Evolutionary conservation across 1,140 invertebrate genomes (phyloP).

Genomic region (Nasonia longicornis): DNA sequence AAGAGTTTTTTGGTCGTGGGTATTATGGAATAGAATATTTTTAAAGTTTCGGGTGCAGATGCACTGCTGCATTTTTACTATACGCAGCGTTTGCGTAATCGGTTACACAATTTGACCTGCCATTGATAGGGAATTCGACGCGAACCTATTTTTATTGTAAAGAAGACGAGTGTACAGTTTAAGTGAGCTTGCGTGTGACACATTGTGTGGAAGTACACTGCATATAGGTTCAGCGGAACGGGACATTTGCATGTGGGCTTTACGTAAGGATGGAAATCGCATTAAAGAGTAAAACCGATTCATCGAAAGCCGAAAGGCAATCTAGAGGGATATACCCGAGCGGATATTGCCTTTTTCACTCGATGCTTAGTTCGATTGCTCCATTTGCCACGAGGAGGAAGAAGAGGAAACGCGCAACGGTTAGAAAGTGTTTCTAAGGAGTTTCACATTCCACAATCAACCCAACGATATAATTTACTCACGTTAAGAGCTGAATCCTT

Average conservation of each 20-base stretch:
- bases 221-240: background rate
- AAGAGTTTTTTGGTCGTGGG: no score
- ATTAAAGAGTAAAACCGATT: background rate
- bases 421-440: background rate
- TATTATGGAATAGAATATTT: no score
- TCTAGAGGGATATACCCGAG: background rate
- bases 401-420: background rate
- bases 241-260: background rate
- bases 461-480: no score
- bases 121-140: background rate
- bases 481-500: no score
- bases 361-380: background rate
- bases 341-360: background rate
- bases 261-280: constrained; percentile 8
- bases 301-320: background rate
- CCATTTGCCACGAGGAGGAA: background rate
- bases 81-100: no score
- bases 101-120: background rate
- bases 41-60: no score
- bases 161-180: no score
- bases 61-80: no score
- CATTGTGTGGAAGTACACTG: no score
- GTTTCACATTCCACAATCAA: background rate
- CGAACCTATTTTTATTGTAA: background rate
- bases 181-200: no score